Conservation (phyloP, 2,797 vertebrate species). For the Tapirus indicus region DNA sequence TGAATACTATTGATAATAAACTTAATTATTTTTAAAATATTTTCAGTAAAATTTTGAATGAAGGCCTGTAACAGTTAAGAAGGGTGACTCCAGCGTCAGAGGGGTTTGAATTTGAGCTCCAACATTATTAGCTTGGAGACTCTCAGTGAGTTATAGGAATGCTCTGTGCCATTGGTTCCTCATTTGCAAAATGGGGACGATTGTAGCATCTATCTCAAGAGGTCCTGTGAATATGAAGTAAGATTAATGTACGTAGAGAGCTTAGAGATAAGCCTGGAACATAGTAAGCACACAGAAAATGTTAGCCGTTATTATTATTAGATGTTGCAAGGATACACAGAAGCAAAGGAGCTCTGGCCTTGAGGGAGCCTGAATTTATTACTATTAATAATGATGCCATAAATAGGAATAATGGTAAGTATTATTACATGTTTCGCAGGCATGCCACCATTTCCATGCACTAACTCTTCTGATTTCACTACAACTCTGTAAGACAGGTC, state of each 20-base stretch:
- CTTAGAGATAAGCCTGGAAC: constrained; percentile 9
- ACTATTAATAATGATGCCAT: constrained; percentile 33
- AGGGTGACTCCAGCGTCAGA: background rate
- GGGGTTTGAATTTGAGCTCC: background rate
- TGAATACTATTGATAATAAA: background rate
- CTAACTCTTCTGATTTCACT: background rate
- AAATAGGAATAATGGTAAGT: background rate
- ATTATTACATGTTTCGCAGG: background rate
- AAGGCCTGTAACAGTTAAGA: background rate
- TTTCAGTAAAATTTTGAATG: background rate
- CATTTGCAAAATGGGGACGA: constrained; percentile 57
- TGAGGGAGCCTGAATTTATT: constrained; percentile 13
- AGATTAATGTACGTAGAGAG: constrained; percentile 69
- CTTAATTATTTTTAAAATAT: background rate
- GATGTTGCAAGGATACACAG: background rate
- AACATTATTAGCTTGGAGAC: constrained; percentile 64
- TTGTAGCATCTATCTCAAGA: constrained; percentile 41
- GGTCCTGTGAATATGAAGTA: constrained; percentile 69
- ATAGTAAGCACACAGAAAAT: constrained; percentile 55
- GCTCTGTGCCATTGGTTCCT: background rate
- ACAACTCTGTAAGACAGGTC: background rate
- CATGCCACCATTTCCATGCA: background rate
- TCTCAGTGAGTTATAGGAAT: background rate
- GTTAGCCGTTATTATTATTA: constrained; percentile 57
- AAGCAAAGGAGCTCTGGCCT: background rate